Evolutionary conservation across 2,113 vertebrate genomes (phyloP), one percentile per base, ranked within the genome.

Genomic region (Ammodytes marinus): DNA sequence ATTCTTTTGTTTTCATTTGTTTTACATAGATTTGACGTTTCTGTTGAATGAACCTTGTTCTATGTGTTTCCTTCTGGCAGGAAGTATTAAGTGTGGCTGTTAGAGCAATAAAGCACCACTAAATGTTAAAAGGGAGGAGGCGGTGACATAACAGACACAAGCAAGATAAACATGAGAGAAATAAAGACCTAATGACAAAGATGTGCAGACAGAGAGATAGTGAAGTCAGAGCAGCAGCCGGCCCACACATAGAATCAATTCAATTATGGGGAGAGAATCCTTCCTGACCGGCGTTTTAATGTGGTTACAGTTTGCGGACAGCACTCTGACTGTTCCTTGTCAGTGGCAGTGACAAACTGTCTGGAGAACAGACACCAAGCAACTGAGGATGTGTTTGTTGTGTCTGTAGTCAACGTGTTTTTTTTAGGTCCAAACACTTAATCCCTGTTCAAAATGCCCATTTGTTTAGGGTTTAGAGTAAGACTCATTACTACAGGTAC

Each of bases 251-350:
- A 0, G 0, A 73, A 17, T 72, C 63, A 52, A 78, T 88, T 86
- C 17, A 80, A 76, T 88, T 73, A 84, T 63, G 39, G 42, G 14
- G 43, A 84, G 79, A 49, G 40, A 80, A 83, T 65, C 70, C 47
- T 70, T 82, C 74, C 71, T 83, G 68, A 67, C 8, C 49, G 77
- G 64, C 52, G 54, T 54, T 72, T 27, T 87, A 87, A 90, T 73
- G 47, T 17, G 52, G 74, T 87, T 89, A 84, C 60, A 14, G 19
- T 17, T 27, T 17, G 19, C 66, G 54, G 64, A 85, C 79, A 15
- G 60, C 68, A 65, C 46, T 58, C 59, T 59, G n/a, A 27, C 57
- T 43, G 43, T 13, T 65, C 43, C 55, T 17, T 1, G 65, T 73
- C 87, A 58, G 65, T 35, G 7, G 17, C 43, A 46, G 69, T 15